These are phyloP conservation scores for Neodiprion virginianus DNA, from an alignment of 1,140 invertebrate genomes.

Conservation along the genomic window DNA sequence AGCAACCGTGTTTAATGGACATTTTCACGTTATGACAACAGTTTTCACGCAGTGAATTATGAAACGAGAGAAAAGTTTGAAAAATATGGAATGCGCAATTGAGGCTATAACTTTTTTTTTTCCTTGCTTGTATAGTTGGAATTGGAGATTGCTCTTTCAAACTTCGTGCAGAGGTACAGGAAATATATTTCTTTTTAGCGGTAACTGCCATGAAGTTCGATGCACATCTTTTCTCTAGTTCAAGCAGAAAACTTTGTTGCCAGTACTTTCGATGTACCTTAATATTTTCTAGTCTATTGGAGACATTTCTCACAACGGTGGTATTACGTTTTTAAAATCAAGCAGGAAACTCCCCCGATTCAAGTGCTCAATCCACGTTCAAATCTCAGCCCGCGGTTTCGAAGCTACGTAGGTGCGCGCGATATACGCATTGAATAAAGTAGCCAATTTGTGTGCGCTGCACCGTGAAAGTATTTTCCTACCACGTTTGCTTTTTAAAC, in stretches of 20 bases:
- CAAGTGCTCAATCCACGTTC: background rate
- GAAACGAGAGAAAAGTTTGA: background rate
- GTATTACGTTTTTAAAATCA: background rate
- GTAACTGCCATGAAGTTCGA: conserved; percentile 4
- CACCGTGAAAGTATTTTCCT: too few species aligned
- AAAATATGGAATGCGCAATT: background rate
- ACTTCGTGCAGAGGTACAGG: background rate
- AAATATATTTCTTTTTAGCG: background rate
- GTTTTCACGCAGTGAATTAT: too few species aligned
- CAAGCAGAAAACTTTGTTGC: conserved; percentile 1
- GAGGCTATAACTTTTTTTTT: background rate
- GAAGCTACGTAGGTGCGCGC: background rate
- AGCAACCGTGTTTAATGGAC: too few species aligned
- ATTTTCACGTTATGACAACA: too few species aligned
- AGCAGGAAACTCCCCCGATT: background rate
- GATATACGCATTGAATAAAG: background rate
- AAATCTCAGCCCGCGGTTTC: background rate
- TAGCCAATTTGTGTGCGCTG: background rate
- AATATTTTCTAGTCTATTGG: conserved; percentile 7
- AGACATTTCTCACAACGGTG: conserved; percentile 1
- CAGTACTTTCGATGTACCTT: conserved; percentile 3
- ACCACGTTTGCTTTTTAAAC: background rate
- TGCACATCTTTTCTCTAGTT: background rate
- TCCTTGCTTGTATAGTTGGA: background rate
- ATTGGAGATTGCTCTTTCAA: background rate